A percentile compares a stretch with the other conserved stretches of the same genome.
Evolutionary conservation across 2,113 vertebrate species (phyloP).

Genomic region (Apodemus speciosus): DNA sequence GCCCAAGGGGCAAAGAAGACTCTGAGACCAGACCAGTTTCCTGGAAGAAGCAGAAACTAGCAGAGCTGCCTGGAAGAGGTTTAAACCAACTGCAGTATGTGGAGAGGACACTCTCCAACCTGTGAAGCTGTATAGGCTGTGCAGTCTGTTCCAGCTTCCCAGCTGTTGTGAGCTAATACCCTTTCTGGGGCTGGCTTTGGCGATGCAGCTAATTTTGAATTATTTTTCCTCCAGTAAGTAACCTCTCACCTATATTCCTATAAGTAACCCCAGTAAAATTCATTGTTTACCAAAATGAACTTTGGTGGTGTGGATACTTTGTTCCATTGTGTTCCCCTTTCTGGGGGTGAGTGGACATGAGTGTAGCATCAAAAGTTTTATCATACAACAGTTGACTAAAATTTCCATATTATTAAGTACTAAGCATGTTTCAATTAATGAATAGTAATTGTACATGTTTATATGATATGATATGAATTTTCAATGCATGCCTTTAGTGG

Average conservation of each 20-base stretch:
- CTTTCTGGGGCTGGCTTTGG: neutral
- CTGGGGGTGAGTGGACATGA: neutral
- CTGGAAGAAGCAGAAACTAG: neutral
- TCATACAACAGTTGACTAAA: too few relatives aligned
- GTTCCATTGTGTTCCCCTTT: neutral
- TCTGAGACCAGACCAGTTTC: neutral
- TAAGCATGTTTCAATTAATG: neutral
- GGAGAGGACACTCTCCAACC: neutral
- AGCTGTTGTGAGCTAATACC: neutral
- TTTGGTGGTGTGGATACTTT: neutral
- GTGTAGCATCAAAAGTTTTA: neutral
- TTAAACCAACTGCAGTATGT: neutral
- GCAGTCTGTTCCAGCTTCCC: neutral
- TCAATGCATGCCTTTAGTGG: neutral
- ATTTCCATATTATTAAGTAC: neutral
- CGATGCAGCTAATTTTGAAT: neutral
- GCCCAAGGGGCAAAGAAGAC: neutral
- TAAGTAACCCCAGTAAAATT: neutral
- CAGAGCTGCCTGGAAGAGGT: neutral
- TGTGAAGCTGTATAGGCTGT: neutral
- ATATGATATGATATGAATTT: neutral
- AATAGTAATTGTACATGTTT: neutral
- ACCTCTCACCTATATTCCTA: neutral
- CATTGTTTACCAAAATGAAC: neutral
- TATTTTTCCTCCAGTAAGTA: neutral